A percentile compares a stretch with the other conserved stretches of the same genome.
Evolutionary conservation across 1,140 invertebrate genomes (phyloP).

Genomic region (Steinernema feltiae): DNA sequence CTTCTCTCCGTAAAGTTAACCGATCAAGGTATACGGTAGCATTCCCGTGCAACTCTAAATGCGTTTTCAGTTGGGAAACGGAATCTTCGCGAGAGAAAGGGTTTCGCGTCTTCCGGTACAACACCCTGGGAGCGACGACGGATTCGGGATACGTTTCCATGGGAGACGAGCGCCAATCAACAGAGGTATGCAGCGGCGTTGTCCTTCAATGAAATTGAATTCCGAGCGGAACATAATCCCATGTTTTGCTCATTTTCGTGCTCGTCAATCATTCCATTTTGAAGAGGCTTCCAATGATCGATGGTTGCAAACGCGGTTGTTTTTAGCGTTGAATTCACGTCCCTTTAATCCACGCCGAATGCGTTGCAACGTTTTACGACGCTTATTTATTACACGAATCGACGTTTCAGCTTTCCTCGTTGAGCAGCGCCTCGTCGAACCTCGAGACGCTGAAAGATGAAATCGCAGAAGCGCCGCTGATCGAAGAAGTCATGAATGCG

Average conservation of each 20-base stretch:
- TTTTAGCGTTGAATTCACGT: background rate
- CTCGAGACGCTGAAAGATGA: constrained; percentile 1
- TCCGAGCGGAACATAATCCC: no score
- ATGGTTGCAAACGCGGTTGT: background rate
- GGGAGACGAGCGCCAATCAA: constrained; percentile 20
- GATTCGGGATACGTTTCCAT: constrained; percentile 23
- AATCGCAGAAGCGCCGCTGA: background rate
- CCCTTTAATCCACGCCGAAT: background rate
- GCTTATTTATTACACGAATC: background rate
- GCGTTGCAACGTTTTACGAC: background rate
- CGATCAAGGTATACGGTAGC: background rate
- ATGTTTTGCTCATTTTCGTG: no score
- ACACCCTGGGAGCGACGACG: background rate
- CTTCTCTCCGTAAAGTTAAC: background rate
- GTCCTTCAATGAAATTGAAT: no score
- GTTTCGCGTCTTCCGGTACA: constrained; percentile 10
- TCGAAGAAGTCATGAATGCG: background rate
- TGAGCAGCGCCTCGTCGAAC: background rate
- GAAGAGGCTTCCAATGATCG: background rate
- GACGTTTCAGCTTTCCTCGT: background rate
- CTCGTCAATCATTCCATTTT: background rate
- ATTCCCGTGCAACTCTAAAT: background rate
- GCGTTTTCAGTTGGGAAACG: constrained; percentile 1
- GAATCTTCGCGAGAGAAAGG: background rate
- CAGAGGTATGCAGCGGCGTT: no score